phyloP scores from a whole-genome alignment of 30 jellyfish, hydroid and myxozoan species.

The Aurelia aurita complex sp. Pacific region DNA sequence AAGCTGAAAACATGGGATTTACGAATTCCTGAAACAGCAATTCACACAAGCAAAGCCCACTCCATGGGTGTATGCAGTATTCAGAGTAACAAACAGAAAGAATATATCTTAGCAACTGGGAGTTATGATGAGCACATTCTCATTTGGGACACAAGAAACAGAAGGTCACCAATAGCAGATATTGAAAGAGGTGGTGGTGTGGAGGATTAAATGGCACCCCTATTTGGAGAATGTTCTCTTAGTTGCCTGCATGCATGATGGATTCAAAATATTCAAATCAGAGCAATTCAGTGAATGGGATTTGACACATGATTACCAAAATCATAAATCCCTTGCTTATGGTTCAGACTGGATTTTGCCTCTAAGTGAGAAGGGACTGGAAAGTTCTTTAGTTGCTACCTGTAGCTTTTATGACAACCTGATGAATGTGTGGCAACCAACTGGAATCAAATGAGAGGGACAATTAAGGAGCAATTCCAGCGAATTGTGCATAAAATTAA shows the following conservation, averaged over 20 bases:
- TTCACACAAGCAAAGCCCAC: conserved; percentile 57
- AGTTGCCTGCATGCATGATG: conserved; percentile 96
- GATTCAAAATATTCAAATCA: conserved; percentile 61
- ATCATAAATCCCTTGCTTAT: conserved; percentile 87
- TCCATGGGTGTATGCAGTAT: conserved; percentile 92
- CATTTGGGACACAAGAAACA: conserved; percentile 82
- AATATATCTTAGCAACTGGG: conserved; percentile 60
- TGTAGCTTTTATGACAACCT: conserved; percentile 88
- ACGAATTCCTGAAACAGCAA: conserved; percentile 48
- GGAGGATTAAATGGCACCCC: conserved; percentile 96
- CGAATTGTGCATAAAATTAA: too few relatives aligned
- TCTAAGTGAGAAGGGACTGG: background rate
- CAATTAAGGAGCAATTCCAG: too few relatives aligned
- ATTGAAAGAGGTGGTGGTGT: conserved; percentile 91
- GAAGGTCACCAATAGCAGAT: conserved; percentile 54
- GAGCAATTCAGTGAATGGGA: conserved; percentile 8
- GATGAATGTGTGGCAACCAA: conserved; percentile 65
- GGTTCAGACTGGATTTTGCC: conserved; percentile 85
- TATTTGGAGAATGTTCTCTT: conserved; percentile 25
- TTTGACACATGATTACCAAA: conserved; percentile 37
- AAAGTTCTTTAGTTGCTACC: conserved; percentile 57
- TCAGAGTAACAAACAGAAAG: conserved; percentile 55
- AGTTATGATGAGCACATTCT: conserved; percentile 83
- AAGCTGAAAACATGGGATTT: conserved; percentile 79
- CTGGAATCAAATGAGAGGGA: background rate